These are phyloP conservation scores for Pterostichus madidus DNA, from an alignment of 2,888 invertebrate genomes.

Conservation along the genomic window DNA sequence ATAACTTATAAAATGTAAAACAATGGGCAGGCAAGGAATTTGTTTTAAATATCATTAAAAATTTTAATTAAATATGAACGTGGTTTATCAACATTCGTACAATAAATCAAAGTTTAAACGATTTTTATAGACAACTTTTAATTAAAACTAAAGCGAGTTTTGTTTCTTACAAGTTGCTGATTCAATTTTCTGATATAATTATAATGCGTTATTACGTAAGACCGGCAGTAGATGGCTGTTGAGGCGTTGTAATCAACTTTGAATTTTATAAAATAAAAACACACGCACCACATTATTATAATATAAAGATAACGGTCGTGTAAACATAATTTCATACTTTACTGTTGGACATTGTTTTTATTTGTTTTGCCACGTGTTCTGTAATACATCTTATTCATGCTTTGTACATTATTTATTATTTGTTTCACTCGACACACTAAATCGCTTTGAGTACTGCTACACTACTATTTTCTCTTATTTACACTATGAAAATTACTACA, in stretches of 20 bases:
- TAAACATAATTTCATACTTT: slow-evolving; percentile 4
- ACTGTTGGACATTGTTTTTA: background rate
- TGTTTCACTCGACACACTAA: background rate
- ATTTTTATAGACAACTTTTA: slow-evolving; percentile 57
- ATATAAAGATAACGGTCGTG: background rate
- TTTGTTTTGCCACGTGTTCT: background rate
- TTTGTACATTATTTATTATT: background rate
- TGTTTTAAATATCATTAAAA: slow-evolving; percentile 55
- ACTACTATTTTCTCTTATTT: background rate
- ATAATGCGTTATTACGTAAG: slow-evolving; percentile 51
- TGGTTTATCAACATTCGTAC: slow-evolving; percentile 44
- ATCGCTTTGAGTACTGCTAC: too few relatives aligned
- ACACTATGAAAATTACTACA: too few relatives aligned
- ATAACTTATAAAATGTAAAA: slow-evolving; percentile 48
- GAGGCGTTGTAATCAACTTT: background rate
- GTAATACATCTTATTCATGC: slow-evolving; percentile 2
- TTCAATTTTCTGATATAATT: slow-evolving; percentile 59
- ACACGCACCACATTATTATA: background rate
- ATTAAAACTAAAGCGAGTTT: slow-evolving; percentile 48
- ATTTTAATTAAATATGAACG: slow-evolving; percentile 48
- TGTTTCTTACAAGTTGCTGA: slow-evolving; percentile 51
- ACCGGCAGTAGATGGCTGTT: slow-evolving; percentile 13
- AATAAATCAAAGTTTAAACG: slow-evolving; percentile 49
- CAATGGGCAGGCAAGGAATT: slow-evolving; percentile 19
- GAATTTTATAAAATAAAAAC: slow-evolving; percentile 5